Conservation (phyloP, 2,888 invertebrate genomes). For the Stenichneumon culpator region DNA sequence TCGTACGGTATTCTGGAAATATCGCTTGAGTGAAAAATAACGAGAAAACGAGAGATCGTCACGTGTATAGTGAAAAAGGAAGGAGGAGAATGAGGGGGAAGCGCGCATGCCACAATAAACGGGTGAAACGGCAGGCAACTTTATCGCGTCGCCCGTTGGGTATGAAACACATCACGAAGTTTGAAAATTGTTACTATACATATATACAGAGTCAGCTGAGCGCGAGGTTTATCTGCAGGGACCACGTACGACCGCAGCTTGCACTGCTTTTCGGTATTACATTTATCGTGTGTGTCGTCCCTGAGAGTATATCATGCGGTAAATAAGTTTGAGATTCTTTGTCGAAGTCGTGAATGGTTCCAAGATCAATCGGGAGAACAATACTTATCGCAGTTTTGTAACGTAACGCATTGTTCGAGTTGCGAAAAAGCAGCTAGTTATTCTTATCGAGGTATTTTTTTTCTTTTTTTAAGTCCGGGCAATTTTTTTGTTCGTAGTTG, state of each 20-base stretch:
- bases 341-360: slow-evolving; percentile 3
- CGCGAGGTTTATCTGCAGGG: slow-evolving; percentile 9
- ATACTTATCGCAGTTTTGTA: too few relatives aligned
- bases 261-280: not conserved
- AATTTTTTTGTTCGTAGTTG: too few relatives aligned
- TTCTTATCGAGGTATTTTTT: too few relatives aligned
- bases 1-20: not conserved
- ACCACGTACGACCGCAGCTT: slow-evolving; percentile 3
- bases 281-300: slow-evolving; percentile 7
- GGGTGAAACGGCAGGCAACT: slow-evolving; percentile 48
- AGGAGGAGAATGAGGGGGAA: not conserved
- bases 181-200: slow-evolving; percentile 61
- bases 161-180: slow-evolving; percentile 54
- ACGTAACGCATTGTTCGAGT: too few relatives aligned
- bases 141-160: slow-evolving; percentile 39
- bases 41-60: not conserved
- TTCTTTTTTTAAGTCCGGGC: too few relatives aligned
- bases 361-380: too few relatives aligned
- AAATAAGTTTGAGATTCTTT: slow-evolving; percentile 22
- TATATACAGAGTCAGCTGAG: not conserved
- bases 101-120: slow-evolving; percentile 51
- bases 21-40: not conserved
- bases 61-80: slow-evolving; percentile 25
- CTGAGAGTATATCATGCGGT: not conserved
- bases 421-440: too few relatives aligned